phyloP scores from a whole-genome alignment of 2,888 invertebrate genomes.

The Acanthosepion esculentum region DNA sequence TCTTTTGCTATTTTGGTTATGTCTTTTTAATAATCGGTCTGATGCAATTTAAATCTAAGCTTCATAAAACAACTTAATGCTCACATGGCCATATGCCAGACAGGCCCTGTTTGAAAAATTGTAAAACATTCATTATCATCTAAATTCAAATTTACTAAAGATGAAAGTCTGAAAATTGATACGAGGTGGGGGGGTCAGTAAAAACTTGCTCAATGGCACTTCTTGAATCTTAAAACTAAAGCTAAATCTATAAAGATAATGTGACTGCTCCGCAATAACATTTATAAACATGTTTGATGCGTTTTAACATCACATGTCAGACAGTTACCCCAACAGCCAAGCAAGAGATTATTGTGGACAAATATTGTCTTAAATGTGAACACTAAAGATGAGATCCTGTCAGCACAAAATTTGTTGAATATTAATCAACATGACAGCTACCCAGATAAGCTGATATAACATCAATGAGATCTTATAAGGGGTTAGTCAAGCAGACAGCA shows the following conservation, averaged over 20 bases:
- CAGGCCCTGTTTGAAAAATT: too few species aligned
- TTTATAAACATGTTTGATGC: slow-evolving; percentile 33
- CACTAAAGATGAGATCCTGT: background rate
- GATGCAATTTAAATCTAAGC: too few species aligned
- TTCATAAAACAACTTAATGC: too few species aligned
- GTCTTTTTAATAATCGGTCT: too few species aligned
- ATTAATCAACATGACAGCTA: slow-evolving; percentile 8
- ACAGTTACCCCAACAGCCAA: slow-evolving; percentile 13
- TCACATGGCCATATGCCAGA: too few species aligned
- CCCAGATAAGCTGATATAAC: slow-evolving; percentile 11
- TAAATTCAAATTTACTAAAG: background rate
- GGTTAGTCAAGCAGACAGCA: background rate
- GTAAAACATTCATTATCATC: too few species aligned
- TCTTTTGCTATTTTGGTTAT: too few species aligned
- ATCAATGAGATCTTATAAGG: background rate
- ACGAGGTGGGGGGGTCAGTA: background rate
- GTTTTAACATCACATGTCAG: slow-evolving; percentile 13
- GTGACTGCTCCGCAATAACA: background rate
- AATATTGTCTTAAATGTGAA: slow-evolving; percentile 33
- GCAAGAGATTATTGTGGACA: background rate
- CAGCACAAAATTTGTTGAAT: background rate
- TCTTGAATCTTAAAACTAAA: background rate
- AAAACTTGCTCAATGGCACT: background rate
- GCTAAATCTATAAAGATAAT: background rate
- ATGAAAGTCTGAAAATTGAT: background rate